Evolutionary conservation across 2,797 vertebrate species (phyloP), one percentile per base, ranked within the genome.

Genomic region (Microhierax caerulescens): DNA sequence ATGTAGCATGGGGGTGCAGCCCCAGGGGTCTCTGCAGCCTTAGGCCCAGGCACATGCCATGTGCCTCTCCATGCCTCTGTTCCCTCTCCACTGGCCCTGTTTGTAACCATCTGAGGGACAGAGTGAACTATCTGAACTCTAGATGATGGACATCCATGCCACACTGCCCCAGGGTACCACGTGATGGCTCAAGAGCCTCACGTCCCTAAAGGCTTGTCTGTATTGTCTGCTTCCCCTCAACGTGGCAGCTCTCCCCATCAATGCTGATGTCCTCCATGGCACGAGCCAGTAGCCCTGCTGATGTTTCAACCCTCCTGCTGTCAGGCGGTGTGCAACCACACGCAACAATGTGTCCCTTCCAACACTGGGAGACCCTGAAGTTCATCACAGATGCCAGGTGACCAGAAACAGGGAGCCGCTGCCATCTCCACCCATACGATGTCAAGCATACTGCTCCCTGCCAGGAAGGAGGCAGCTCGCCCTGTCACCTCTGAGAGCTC

Each of bases 361-460:
- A 65, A 32, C 5, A 79, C n/a, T 0, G 0, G 15, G 32, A 51
- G n/a, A 67, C 0, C 1, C 34, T 24, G 2, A 48, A 74, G 11
- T 9, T 36, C 14, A 10, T 30, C 23, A 10, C 0, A 0, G n/a
- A 28, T 34, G 15, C 9, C 48, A 51, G 11, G 36, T 13, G 13
- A 37, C 17, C 68, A 83, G 60, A 39, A 70, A 30, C 3, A 32
- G 39, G 24, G 45, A 92, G 23, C 22, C 28, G 13, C 2, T 45
- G 19, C 20, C 53, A 56, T 5, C 30, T 67, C 36, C 23, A 57
- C 11, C 11, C 51, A 9, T 5, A 21, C 20, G 25, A 30, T 30
- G 30, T 13, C 48, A 41, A 22, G 24, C 53, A 22, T 39, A 5
- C 2, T 9, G 56, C 32, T 61, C 28, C 34, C 39, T 56, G 37